Evolutionary conservation across 2,113 vertebrate species (phyloP).

Genomic region (Recurvirostra avosetta): DNA sequence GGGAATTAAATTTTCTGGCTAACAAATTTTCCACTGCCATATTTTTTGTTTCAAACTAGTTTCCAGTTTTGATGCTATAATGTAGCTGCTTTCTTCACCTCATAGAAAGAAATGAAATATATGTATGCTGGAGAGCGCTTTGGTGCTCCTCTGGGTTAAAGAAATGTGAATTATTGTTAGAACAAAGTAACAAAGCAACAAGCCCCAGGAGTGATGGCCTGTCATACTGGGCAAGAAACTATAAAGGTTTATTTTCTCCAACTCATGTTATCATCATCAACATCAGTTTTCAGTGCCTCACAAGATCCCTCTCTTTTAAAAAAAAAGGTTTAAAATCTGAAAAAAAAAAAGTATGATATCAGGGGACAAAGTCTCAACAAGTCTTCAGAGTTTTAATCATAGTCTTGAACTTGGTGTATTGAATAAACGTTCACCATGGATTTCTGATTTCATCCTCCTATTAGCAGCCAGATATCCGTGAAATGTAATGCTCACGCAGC

Average conservation of each 20-base stretch:
- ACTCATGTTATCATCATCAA: not conserved
- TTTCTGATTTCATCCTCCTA: slow-evolving; percentile 18
- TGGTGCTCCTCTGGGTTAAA: not conserved
- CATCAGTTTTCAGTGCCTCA: not conserved
- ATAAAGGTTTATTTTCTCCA: not conserved
- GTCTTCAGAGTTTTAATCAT: not conserved
- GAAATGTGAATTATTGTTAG: not conserved
- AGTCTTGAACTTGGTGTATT: not conserved
- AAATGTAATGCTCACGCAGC: not conserved
- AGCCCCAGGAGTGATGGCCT: not conserved
- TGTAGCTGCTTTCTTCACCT: not conserved
- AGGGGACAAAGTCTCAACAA: not conserved
- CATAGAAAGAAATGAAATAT: not conserved
- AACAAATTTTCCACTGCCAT: not conserved
- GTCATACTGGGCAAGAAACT: not conserved
- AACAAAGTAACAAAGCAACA: not conserved
- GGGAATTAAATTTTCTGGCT: not conserved
- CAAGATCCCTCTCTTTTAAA: not conserved
- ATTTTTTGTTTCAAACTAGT: not conserved
- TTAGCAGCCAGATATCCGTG: not conserved
- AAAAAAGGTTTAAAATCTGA: not conserved
- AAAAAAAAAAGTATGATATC: not conserved
- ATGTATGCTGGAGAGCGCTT: not conserved
- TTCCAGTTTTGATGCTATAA: not conserved
- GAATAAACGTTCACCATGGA: not conserved